phyloP scores from a whole-genome alignment of 2,797 vertebrate genomes.

The Cheirogaleus major region DNA sequence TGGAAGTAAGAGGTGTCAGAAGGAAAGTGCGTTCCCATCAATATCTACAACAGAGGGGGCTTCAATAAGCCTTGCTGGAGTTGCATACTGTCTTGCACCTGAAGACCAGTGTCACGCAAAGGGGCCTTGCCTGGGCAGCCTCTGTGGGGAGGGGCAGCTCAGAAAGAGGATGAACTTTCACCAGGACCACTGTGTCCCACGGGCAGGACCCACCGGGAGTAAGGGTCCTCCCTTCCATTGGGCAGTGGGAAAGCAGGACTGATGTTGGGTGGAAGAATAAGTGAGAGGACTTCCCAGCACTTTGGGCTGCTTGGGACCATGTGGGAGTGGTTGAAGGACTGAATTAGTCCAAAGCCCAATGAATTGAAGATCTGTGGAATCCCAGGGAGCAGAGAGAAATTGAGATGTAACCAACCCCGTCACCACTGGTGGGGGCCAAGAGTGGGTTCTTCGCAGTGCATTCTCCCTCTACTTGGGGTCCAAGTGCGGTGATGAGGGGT shows the following conservation, averaged over 20 bases:
- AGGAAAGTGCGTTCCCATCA: not conserved
- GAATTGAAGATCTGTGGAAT: not conserved
- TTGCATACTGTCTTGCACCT: not conserved
- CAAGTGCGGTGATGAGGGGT: accelerated
- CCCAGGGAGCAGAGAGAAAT: not conserved
- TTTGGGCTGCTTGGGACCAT: not conserved
- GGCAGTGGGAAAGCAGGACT: not conserved
- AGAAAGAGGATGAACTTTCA: not conserved
- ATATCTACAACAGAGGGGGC: not conserved
- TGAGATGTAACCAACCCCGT: accelerated
- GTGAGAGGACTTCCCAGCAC: not conserved
- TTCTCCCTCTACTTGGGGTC: not conserved
- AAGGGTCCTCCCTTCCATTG: not conserved
- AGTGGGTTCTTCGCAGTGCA: not conserved
- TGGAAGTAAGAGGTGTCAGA: not conserved
- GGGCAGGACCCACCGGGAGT: not conserved
- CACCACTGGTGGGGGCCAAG: not conserved
- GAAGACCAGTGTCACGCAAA: not conserved
- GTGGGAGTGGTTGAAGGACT: not conserved
- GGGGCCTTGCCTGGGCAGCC: not conserved
- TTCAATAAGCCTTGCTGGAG: not conserved
- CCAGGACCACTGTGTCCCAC: too few relatives aligned
- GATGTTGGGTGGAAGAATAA: not conserved
- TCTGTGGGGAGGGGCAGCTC: not conserved
- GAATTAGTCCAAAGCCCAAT: not conserved